Evolutionary conservation across 2,797 vertebrate species (phyloP), one percentile per base, ranked within the genome.

Genomic region (Argyrosomus regius): DNA sequence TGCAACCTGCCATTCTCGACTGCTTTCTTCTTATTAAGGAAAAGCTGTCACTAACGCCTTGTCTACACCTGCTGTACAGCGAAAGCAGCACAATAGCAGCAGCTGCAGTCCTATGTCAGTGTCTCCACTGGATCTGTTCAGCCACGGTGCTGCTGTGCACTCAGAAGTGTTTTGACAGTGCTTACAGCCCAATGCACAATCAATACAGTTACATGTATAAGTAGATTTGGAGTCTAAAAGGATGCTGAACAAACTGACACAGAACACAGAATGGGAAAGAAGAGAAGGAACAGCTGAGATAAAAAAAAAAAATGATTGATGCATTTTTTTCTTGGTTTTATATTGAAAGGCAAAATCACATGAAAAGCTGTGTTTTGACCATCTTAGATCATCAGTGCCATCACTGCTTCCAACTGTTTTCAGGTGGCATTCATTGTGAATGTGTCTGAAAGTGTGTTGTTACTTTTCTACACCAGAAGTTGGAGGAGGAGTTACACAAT

Each of bases 401-500:
- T 13, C 11, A 28, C 31, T 60, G 6, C 18, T 59, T 60, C 14
- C 31, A 17, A 22, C 20, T 56, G 8, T 22, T 41, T 60, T 39
- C 28, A 26, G 13, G 17, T 18, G 50, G 22, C 62, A 49, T 50
- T 28, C 16, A 10, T 50, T 48, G 7, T 48, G 2, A 43, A 65
- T 16, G 11, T 53, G 20, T 16, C 46, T 43, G 1, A n/a, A 48
- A 45, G 35, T 46, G 35, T 60, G 3, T 31, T 79, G n/a, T 31
- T 43, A 0, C 17, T 84, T 22, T 78, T 35, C 24, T 43, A 20
- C 26, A 72, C 59, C 76, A 96, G 95, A 86, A 92, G 69, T 74
- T 95, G 81, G 93, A 95, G 75, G 87, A 75, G 49, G 80, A 94
- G 68, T 75, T 94, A 41, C 81, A 87, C 66, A 87, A 20, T 16